phyloP scores from a whole-genome alignment of 2,888 invertebrate genomes.

The Calliphora vomitoria region DNA sequence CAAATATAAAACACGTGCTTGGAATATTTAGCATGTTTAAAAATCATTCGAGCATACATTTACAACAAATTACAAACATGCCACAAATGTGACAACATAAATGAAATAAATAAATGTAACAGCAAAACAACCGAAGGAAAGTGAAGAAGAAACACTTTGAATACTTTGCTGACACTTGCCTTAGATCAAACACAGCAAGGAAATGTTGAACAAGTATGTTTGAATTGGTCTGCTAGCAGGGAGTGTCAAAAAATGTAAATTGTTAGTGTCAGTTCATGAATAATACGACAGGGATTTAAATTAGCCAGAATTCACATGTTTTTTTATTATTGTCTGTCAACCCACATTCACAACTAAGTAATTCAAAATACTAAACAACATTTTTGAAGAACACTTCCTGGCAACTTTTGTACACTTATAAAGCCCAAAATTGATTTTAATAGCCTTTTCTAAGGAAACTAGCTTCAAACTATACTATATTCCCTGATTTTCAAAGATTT shows the following conservation, averaged over 20 bases:
- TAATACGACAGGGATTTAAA: background rate
- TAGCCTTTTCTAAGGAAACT: too few relatives aligned
- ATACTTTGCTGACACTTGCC: background rate
- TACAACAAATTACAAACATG: constrained; percentile 59
- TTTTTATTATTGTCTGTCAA: too few relatives aligned
- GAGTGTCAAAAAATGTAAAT: background rate
- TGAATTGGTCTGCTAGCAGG: background rate
- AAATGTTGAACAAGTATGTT: too few relatives aligned
- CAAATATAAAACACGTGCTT: constrained; percentile 69
- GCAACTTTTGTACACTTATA: too few relatives aligned
- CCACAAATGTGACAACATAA: constrained; percentile 69
- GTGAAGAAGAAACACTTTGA: background rate
- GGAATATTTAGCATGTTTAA: constrained; percentile 61
- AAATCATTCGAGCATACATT: constrained; percentile 63
- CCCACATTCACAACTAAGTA: too few relatives aligned
- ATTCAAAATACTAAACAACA: too few relatives aligned
- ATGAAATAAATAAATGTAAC: constrained; percentile 30
- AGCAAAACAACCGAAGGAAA: background rate
- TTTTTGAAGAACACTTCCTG: too few relatives aligned
- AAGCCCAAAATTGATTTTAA: too few relatives aligned
- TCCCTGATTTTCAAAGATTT: too few relatives aligned
- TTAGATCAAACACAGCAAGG: background rate
- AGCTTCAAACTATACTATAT: too few relatives aligned
- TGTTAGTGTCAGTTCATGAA: background rate
- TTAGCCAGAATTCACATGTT: background rate